Conservation (phyloP, 2,888 invertebrate species). For the Tryphoninae sp. region DNA sequence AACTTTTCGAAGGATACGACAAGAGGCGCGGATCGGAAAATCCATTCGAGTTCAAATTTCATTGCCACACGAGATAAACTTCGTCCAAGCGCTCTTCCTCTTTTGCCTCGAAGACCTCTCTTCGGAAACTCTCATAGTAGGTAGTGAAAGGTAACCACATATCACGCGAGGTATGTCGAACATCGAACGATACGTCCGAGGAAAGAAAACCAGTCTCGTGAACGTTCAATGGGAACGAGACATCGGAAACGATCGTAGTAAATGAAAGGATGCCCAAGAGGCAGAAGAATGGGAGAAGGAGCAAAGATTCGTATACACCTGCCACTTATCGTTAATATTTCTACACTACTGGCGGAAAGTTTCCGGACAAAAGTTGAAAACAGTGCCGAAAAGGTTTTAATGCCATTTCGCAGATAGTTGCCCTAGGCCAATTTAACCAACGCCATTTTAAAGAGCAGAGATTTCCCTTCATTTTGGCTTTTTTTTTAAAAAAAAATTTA, state of each 20-base stretch:
- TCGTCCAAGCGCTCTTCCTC: not conserved
- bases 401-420: too few relatives aligned
- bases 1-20: too few relatives aligned
- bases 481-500: too few relatives aligned
- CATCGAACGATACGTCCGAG: constrained; percentile 41
- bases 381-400: too few relatives aligned
- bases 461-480: too few relatives aligned
- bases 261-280: not conserved
- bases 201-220: constrained; percentile 48
- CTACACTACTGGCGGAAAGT: too few relatives aligned
- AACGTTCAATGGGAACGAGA: constrained; percentile 44
- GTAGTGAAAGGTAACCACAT: constrained; percentile 63
- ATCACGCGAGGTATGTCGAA: constrained; percentile 26
- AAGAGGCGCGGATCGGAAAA: constrained; percentile 18
- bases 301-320: not conserved
- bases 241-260: not conserved
- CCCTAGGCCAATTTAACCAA: too few relatives aligned
- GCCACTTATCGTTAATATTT: not conserved
- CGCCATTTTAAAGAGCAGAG: too few relatives aligned
- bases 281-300: not conserved
- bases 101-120: constrained; percentile 7
- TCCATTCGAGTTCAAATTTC: constrained; percentile 50
- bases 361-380: too few relatives aligned
- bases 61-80: not conserved
- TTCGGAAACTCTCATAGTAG: constrained; percentile 19